phyloP scores from a whole-genome alignment of 2,888 invertebrate genomes.

The Andrena hattorfiana region DNA sequence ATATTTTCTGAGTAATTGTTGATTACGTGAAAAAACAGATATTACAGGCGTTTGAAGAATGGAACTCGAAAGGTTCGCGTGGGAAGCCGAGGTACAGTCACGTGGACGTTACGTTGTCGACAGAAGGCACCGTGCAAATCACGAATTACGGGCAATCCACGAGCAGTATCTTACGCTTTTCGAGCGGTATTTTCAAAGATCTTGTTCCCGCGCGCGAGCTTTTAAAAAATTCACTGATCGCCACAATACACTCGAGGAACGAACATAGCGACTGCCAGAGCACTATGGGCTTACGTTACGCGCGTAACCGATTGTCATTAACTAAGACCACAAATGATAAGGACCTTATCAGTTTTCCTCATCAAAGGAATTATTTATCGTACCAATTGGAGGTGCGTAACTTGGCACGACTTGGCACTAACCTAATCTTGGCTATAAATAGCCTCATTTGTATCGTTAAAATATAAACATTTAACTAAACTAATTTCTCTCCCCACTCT shows the following conservation, averaged over 20 bases:
- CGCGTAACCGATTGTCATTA: conserved; percentile 5
- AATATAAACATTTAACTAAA: neutral
- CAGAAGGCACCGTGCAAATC: conserved; percentile 10
- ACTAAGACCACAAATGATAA: neutral
- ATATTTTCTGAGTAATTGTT: neutral
- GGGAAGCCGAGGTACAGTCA: conserved; percentile 38
- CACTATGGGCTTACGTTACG: conserved; percentile 20
- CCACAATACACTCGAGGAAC: conserved; percentile 28
- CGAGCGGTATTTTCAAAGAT: conserved; percentile 34
- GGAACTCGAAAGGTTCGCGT: conserved; percentile 10
- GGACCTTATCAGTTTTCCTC: conserved; percentile 17
- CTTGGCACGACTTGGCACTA: neutral
- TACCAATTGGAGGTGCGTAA: conserved; percentile 61
- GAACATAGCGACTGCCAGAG: conserved; percentile 5
- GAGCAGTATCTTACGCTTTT: conserved; percentile 42
- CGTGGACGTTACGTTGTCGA: conserved; percentile 37
- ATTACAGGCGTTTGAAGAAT: conserved; percentile 41
- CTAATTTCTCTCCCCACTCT: conserved; percentile 47
- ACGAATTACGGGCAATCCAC: conserved; percentile 36
- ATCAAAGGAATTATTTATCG: conserved; percentile 60
- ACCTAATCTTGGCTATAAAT: neutral
- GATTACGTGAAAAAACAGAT: conserved; percentile 18
- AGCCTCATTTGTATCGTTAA: neutral
- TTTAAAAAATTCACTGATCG: conserved; percentile 22
- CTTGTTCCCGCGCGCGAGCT: neutral